A percentile compares a stretch with the other conserved stretches of the same genome.
Conservation (phyloP, 2,113 vertebrate species). For the Martes martes region DNA sequence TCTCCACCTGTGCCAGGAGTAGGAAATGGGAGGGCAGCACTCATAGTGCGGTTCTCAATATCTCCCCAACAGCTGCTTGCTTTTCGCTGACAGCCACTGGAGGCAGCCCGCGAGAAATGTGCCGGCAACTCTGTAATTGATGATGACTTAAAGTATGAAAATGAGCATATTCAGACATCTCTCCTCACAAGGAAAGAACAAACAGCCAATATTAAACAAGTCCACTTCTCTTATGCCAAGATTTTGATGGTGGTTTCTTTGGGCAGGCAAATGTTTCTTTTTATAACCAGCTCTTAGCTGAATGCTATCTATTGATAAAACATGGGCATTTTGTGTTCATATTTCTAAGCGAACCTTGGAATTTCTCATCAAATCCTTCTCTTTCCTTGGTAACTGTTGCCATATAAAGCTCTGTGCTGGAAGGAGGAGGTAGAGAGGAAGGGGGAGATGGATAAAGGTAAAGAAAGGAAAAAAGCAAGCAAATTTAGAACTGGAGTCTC, state of each 20-base stretch:
- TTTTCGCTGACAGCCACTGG: neutral
- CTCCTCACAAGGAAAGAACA: neutral
- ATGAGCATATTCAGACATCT: neutral
- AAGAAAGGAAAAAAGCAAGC: neutral
- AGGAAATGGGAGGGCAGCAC: neutral
- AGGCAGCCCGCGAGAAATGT: neutral
- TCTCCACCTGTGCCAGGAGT: constrained; percentile 6
- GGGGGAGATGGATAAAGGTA: neutral
- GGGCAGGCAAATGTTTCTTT: neutral
- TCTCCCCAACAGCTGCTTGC: neutral
- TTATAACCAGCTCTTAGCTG: neutral
- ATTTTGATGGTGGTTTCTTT: neutral
- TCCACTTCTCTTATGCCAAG: neutral
- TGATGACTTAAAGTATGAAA: constrained; percentile 1
- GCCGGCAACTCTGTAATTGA: neutral
- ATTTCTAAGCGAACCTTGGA: constrained; percentile 28
- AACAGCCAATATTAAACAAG: neutral
- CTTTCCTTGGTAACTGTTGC: neutral
- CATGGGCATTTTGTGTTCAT: constrained; percentile 11
- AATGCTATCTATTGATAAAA: neutral
- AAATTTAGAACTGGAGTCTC: neutral
- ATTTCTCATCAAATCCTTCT: neutral
- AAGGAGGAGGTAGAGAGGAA: neutral
- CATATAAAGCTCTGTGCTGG: neutral
- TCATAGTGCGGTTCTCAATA: neutral